These are phyloP conservation scores for Lasioglossum morio DNA, from an alignment of 2,888 invertebrate genomes.

Conservation along the genomic window DNA sequence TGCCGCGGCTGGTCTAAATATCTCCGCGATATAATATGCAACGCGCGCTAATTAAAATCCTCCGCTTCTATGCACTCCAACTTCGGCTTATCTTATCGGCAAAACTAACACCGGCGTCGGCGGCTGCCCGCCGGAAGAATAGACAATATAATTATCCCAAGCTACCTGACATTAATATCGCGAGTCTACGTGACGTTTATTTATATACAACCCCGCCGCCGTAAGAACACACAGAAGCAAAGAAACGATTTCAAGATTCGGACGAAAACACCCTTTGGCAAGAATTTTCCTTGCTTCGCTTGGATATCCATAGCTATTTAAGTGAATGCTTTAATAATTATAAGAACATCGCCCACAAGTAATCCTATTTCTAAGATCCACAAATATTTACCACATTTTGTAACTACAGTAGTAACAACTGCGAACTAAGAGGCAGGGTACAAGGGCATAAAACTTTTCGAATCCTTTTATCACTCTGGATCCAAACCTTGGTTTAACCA, in stretches of 20 bases:
- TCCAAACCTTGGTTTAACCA: no score
- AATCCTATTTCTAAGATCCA: no score
- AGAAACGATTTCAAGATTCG: background rate
- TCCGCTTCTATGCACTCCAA: slow-evolving; percentile 58
- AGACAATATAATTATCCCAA: slow-evolving; percentile 59
- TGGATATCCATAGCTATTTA: no score
- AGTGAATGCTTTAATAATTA: no score
- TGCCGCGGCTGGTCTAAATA: slow-evolving; percentile 44
- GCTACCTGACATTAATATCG: slow-evolving; percentile 52
- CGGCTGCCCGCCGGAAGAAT: slow-evolving; percentile 53
- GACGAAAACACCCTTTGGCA: background rate
- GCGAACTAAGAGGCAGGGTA: no score
- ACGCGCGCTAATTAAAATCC: slow-evolving; percentile 62
- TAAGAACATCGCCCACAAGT: no score
- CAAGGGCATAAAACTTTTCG: no score
- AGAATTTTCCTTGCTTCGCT: background rate
- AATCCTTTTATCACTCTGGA: no score
- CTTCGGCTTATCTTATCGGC: slow-evolving; percentile 61
- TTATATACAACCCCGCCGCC: slow-evolving; percentile 17
- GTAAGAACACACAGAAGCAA: background rate
- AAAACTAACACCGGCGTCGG: slow-evolving; percentile 49
- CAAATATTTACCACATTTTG: no score
- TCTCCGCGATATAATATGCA: slow-evolving; percentile 53
- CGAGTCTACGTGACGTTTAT: slow-evolving; percentile 45
- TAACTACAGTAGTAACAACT: no score